Evolutionary conservation across 2,113 vertebrate genomes (phyloP), one percentile per base, ranked within the genome.

Genomic region (Tympanuchus pallidicinctus): DNA sequence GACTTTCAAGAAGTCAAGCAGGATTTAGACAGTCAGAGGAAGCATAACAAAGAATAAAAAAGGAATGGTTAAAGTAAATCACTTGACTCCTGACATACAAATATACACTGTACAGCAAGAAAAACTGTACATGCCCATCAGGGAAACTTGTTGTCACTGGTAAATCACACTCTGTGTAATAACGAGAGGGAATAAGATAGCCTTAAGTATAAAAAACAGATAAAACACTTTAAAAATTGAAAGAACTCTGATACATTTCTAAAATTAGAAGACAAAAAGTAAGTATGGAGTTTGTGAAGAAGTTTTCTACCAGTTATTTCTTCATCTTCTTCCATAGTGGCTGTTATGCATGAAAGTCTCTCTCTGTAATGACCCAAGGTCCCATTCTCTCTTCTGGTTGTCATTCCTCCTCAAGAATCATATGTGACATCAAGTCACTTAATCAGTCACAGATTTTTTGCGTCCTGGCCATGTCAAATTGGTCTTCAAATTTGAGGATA

Each of bases 1-100:
- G 38, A 42, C 13, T 30, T 85, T 65, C 89, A 50, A 83, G 56
- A 67, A 90, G 24, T 70, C 86, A 74, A 82, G 59, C 38, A 92
- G 48, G 89, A 94, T 84, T 82, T 72, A 90, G 89, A 73, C 76
- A 92, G 50, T n/a, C 63, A 93, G 87, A 90, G 88, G 87, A 88
- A 88, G 16, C 14, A 54, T 19, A 81, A 24, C 15, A 43, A 77
- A 59, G 30, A 73, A 78, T 70, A 91, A 71, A 92, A 48, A 45
- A 82, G 12, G 14, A 76, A 59, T 67, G 70, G 47, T 90, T 77
- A 66, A 94, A 76, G 67, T 54, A 93, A 67, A 50, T 43, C 57
- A 36, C 11, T 59, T 93, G 70, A 57, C 25, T 77, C 48, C 45
- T 36, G 36, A 80, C 70, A 50, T 63, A 60, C 3, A 60, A 12